Conservation (phyloP, 64 coral and sea anemone species). For the Stylophora pistillata region DNA sequence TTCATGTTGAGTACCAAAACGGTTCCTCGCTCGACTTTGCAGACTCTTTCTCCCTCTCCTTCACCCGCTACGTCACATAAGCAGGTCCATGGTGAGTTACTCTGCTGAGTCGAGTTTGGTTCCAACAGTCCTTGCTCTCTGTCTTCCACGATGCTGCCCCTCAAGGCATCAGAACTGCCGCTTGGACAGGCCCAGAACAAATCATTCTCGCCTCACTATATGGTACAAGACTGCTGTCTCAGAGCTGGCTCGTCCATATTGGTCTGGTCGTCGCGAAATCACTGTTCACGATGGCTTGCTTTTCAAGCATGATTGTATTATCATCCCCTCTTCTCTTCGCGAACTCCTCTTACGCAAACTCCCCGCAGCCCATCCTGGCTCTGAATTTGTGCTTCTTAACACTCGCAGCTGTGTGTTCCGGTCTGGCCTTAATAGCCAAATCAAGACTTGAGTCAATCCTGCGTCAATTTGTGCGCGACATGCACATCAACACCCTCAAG, state of each 20-base stretch:
- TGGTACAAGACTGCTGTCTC: conserved; percentile 55
- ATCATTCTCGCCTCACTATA: conserved; percentile 32
- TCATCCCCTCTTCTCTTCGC: conserved; percentile 59
- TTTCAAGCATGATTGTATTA: conserved; percentile 71
- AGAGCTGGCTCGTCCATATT: conserved; percentile 48
- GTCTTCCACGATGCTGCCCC: conserved; percentile 47
- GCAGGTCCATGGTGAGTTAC: conserved; percentile 38
- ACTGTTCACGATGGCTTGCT: conserved; percentile 64
- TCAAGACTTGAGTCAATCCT: conserved; percentile 48
- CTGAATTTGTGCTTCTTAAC: conserved; percentile 55
- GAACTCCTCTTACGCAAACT: conserved; percentile 53
- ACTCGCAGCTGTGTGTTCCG: conserved; percentile 70
- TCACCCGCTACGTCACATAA: conserved; percentile 33
- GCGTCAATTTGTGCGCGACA: conserved; percentile 52
- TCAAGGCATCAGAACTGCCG: conserved; percentile 55
- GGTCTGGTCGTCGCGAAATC: conserved; percentile 64
- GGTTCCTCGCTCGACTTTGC: conserved; percentile 29
- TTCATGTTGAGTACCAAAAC: conserved; percentile 21
- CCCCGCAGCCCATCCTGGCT: conserved; percentile 51
- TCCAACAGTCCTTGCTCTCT: conserved; percentile 31
- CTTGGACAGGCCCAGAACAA: conserved; percentile 23
- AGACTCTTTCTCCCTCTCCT: conserved; percentile 47
- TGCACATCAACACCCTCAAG: conserved; percentile 41
- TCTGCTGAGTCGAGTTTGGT: conserved; percentile 38
- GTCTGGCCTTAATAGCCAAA: conserved; percentile 46